Percentiles rank a stretch among this genome's conserved stretches.
phyloP scores from a whole-genome alignment of 2,797 vertebrate species.

The Argentina silus region DNA sequence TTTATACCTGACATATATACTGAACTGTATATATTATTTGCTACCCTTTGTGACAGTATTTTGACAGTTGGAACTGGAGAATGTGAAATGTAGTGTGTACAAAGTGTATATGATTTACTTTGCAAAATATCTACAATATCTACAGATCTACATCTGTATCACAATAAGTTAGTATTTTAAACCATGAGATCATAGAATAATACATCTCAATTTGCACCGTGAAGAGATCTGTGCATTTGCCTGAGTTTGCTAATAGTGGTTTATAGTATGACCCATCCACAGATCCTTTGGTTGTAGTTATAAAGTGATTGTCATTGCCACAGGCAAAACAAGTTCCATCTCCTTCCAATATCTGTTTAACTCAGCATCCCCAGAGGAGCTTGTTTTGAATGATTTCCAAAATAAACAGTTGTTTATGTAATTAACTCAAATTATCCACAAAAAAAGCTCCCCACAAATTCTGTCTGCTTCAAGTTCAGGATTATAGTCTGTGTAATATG shows the following conservation, averaged over 20 bases:
- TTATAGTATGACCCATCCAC: neutral
- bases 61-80: neutral
- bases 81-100: neutral
- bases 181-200: too few relatives aligned
- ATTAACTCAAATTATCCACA: neutral
- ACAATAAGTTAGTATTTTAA: too few relatives aligned
- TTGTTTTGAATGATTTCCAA: slow-evolving; percentile 1
- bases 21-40: slow-evolving; percentile 2
- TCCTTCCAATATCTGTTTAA: neutral
- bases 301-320: slow-evolving; percentile 10
- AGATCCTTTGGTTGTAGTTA: slow-evolving; percentile 9
- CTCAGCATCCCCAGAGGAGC: neutral
- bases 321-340: slow-evolving; percentile 15
- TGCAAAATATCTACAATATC: neutral
- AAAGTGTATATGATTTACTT: neutral
- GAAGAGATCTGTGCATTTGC: neutral
- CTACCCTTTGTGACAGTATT: neutral
- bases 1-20: too few relatives aligned
- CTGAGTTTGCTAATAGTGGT: neutral
- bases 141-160: neutral
- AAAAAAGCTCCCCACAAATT: neutral
- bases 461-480: neutral
- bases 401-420: slow-evolving; percentile 15
- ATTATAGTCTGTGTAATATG: neutral
- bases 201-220: too few relatives aligned